These are phyloP conservation scores for Aphis craccivora DNA, from an alignment of 1,140 invertebrate species.

Conservation along the genomic window DNA sequence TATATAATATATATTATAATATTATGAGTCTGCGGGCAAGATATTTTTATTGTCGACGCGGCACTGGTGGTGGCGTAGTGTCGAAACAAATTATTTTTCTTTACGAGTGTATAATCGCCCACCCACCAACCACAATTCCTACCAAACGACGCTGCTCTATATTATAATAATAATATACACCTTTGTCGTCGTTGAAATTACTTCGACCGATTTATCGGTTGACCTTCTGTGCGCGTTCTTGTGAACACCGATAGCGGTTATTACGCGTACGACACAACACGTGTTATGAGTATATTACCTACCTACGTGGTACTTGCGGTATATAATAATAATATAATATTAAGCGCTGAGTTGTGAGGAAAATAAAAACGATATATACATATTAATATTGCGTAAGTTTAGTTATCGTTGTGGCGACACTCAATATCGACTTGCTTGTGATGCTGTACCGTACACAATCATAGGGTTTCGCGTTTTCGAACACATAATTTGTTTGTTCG, in stretches of 20 bases:
- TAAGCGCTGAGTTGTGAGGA: not conserved
- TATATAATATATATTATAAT: not conserved
- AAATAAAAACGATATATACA: not conserved
- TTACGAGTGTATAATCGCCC: not conserved
- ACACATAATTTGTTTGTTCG: not conserved
- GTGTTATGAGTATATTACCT: no score
- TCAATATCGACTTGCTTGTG: not conserved
- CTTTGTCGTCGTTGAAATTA: not conserved
- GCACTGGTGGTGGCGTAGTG: not conserved
- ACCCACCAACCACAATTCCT: no score
- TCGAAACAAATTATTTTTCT: not conserved
- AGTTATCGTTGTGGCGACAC: not conserved
- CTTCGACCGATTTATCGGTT: not conserved
- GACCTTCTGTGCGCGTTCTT: not conserved
- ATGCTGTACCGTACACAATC: not conserved
- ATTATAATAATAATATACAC: not conserved
- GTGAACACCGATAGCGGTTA: not conserved
- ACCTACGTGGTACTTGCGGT: not conserved
- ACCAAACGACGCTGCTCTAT: not conserved
- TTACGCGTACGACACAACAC: no score
- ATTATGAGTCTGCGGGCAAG: not conserved
- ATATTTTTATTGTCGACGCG: not conserved
- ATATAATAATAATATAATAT: not conserved
- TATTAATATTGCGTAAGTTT: not conserved
- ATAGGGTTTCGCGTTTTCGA: not conserved